Evolutionary conservation across 2,888 invertebrate genomes (phyloP), one percentile per base, ranked within the genome.

Genomic region (Anoncus sp.): DNA sequence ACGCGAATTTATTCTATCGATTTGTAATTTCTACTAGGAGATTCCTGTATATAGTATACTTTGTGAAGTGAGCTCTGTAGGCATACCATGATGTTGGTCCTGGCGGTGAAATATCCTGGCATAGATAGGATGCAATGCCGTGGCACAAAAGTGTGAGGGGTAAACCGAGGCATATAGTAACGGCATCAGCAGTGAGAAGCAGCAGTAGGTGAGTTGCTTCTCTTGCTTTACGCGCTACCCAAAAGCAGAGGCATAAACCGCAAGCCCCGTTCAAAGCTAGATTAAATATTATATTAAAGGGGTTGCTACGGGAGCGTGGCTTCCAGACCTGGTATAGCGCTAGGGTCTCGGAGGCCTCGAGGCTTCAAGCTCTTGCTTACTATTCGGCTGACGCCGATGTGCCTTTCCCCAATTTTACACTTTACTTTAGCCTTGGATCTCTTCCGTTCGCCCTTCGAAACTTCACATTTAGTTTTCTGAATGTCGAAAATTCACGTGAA

Each of bases 231-330:
- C 60, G 75, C 47, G 75, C 47, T 72, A 72, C 63, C 82, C 82
- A 86, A 86, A 86, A 85, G 80, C 87, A 88, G 89, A 88, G 86
- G 89, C 88, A 86, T 87, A 88, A 91, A 90, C 91, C 91, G 85
- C 91, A 90, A 90, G 90, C 88, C 67, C 91, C 89, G 90, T 90
- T 90, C 90, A 91, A 91, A 91, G 90, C 90, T 90, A 91, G 91
- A 91, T 91, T 90, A 90, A 91, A 91, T 91, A 91, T 91, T 91
- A 91, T 90, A 91, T 90, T 91, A 91, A 89, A 91, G 91, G 90
- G 90, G 89, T 89, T 89, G 89, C 89, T 86, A 87, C 86, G 87
- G 87, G 85, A 84, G 86, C 86, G 83, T 84, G 85, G 85, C 84
- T 79, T 75, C 75, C 79, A 79, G 79, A 72, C 86, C 84, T 82